Evolutionary conservation across 2,888 invertebrate genomes (phyloP).

Genomic region (Drosophila putrida): DNA sequence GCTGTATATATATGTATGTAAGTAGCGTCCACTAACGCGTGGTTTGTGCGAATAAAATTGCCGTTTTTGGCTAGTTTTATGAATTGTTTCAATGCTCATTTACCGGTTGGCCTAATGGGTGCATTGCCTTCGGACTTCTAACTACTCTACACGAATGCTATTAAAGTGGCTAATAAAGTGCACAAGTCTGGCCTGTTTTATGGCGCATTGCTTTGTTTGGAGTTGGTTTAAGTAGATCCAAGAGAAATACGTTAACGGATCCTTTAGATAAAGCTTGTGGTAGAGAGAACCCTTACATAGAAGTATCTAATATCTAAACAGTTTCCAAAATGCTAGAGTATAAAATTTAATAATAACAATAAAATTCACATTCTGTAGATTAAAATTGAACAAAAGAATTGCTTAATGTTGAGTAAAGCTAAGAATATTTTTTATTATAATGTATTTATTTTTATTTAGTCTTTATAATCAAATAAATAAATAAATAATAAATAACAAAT

Average conservation of each 20-base stretch:
- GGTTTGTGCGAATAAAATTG: slow-evolving; percentile 63
- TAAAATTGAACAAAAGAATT: too few relatives aligned
- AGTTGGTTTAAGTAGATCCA: slow-evolving; percentile 1
- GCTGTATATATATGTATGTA: background rate
- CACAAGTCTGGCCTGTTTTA: slow-evolving; percentile 25
- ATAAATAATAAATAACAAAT: too few relatives aligned
- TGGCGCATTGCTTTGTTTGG: slow-evolving; percentile 5
- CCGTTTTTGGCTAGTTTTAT: slow-evolving; percentile 71
- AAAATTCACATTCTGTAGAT: too few relatives aligned
- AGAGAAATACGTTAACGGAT: slow-evolving; percentile 1
- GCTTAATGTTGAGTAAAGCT: too few relatives aligned
- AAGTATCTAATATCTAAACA: background rate
- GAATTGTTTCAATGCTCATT: slow-evolving; percentile 80
- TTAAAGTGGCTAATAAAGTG: slow-evolving; percentile 43
- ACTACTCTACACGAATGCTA: slow-evolving; percentile 6
- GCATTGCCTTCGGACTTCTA: slow-evolving; percentile 62
- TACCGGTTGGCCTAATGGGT: slow-evolving; percentile 76
- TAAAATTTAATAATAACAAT: too few relatives aligned
- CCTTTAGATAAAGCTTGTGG: background rate
- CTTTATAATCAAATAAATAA: too few relatives aligned
- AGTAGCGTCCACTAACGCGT: slow-evolving; percentile 53
- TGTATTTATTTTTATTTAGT: too few relatives aligned
- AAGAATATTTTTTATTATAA: too few relatives aligned
- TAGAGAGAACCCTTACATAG: background rate
- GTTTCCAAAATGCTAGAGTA: too few relatives aligned